Conservation (phyloP, 2,113 vertebrate genomes). For the Pterocles gutturalis region DNA sequence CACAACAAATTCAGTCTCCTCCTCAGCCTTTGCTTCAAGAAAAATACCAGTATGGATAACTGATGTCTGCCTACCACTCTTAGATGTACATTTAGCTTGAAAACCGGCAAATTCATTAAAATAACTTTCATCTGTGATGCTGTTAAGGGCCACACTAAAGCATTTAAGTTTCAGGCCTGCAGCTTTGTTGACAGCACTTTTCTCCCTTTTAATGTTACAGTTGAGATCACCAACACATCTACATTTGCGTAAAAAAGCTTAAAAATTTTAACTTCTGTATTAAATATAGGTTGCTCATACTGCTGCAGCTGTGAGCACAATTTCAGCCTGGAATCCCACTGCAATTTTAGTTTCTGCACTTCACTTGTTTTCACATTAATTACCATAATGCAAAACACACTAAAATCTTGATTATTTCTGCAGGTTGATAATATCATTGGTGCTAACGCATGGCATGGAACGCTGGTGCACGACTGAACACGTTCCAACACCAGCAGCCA, state of each 20-base stretch:
- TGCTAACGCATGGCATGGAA: accelerated
- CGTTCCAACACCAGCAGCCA: accelerated
- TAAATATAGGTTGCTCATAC: not conserved
- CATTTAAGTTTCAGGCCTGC: not conserved
- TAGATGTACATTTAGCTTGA: not conserved
- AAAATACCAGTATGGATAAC: not conserved
- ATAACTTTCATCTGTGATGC: too few relatives aligned
- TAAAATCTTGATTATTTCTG: not conserved
- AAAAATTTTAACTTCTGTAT: not conserved
- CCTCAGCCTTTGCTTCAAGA: not conserved
- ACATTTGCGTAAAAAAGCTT: not conserved
- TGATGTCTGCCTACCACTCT: too few relatives aligned
- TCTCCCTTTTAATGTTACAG: not conserved
- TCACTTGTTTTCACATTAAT: not conserved
- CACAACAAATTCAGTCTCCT: not conserved
- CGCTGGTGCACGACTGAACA: accelerated
- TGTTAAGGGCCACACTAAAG: not conserved
- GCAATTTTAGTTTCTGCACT: not conserved
- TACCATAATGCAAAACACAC: not conserved
- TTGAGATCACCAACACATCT: not conserved
- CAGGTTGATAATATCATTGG: not conserved
- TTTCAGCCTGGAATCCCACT: not conserved
- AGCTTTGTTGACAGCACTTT: not conserved
- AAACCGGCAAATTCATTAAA: not conserved
- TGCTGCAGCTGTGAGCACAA: not conserved